Evolutionary conservation across 2,113 vertebrate genomes (phyloP).

Genomic region (Pangasianodon gigas): DNA sequence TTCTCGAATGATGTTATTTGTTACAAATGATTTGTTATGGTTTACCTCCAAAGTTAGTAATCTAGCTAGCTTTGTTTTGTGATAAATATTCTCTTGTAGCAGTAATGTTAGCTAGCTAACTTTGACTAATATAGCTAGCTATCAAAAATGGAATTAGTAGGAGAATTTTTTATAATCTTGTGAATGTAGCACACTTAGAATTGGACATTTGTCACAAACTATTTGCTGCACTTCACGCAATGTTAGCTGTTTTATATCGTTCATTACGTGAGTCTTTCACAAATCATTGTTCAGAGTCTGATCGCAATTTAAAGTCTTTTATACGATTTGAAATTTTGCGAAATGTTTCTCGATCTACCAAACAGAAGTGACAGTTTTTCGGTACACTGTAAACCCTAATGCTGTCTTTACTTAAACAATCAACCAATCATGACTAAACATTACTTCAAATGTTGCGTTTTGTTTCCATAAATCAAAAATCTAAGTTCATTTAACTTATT

Average conservation of each 20-base stretch:
- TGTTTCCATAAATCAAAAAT: no score
- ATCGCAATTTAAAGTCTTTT: not conserved
- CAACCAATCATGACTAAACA: no score
- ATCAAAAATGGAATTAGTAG: not conserved
- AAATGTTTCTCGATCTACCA: not conserved
- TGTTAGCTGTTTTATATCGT: not conserved
- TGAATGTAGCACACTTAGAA: not conserved
- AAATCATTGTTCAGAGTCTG: not conserved
- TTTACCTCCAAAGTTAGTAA: not conserved
- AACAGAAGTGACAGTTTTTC: not conserved
- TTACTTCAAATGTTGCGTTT: no score
- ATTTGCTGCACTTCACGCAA: not conserved
- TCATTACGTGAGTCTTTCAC: not conserved
- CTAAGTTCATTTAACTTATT: no score
- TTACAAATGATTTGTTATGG: not conserved
- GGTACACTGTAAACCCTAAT: no score
- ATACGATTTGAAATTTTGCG: not conserved
- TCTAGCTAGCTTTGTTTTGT: not conserved
- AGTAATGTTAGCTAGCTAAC: not conserved
- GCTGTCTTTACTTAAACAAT: no score
- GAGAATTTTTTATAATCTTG: not conserved
- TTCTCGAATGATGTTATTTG: no score
- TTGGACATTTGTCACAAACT: not conserved
- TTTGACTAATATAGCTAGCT: not conserved
- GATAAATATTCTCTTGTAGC: not conserved